phyloP scores from a whole-genome alignment of 2,888 invertebrate genomes.

The Pasiphila rectangulata region DNA sequence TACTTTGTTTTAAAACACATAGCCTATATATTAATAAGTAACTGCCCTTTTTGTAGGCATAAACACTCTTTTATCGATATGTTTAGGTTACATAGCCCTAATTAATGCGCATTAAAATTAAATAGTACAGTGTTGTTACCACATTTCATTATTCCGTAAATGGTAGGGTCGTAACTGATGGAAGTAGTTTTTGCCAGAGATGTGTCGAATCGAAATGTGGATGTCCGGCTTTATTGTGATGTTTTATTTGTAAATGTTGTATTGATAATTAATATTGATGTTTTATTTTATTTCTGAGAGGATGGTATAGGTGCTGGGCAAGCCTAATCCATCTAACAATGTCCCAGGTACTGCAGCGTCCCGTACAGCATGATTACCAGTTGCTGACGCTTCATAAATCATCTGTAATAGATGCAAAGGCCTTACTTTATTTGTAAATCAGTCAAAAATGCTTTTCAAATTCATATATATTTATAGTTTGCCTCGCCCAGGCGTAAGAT shows the following conservation, averaged over 20 bases:
- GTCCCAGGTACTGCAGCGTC: too few relatives aligned
- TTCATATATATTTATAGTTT: too few relatives aligned
- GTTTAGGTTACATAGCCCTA: conserved; percentile 29
- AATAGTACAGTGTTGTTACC: conserved; percentile 22
- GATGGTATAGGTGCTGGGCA: too few relatives aligned
- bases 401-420: too few relatives aligned
- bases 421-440: too few relatives aligned
- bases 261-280: background rate
- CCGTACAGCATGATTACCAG: too few relatives aligned
- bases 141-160: conserved; percentile 24
- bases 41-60: conserved; percentile 29
- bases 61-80: conserved; percentile 29
- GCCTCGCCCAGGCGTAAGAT: too few relatives aligned
- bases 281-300: background rate
- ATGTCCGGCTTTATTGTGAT: background rate
- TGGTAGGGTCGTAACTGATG: conserved; percentile 17
- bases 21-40: conserved; percentile 21
- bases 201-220: background rate
- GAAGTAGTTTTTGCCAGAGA: conserved; percentile 18
- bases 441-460: too few relatives aligned
- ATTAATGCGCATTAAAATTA: conserved; percentile 32
- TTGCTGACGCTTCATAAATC: too few relatives aligned
- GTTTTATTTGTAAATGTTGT: background rate
- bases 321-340: too few relatives aligned
- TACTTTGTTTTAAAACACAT: conserved; percentile 23